Conservation (phyloP, 2,888 invertebrate species). For the Doris montereyensis region DNA sequence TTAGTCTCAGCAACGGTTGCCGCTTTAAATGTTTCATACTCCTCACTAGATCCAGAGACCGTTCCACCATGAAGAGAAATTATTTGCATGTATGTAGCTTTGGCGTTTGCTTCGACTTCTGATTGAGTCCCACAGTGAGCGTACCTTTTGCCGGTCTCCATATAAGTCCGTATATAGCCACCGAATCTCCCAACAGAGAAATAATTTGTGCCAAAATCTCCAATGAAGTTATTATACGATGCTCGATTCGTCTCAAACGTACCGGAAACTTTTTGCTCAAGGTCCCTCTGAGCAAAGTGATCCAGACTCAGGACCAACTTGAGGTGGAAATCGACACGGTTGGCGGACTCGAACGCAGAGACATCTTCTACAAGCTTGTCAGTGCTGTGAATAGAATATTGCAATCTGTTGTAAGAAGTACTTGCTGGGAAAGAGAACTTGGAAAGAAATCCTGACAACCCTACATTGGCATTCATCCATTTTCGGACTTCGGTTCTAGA, state of each 20-base stretch:
- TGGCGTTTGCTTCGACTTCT: constrained; percentile 32
- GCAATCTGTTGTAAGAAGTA: constrained; percentile 33
- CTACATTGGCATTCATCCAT: constrained; percentile 27
- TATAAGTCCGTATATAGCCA: constrained; percentile 31
- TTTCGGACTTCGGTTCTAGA: constrained; percentile 34
- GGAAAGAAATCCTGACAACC: neutral
- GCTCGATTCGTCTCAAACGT: constrained; percentile 26
- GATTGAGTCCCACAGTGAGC: constrained; percentile 23
- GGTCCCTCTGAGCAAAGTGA: constrained; percentile 4
- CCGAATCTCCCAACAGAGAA: constrained; percentile 41
- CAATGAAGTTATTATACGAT: constrained; percentile 34
- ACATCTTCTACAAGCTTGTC: constrained; percentile 38
- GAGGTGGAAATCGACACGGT: constrained; percentile 20
- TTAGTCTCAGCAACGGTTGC: constrained; percentile 15
- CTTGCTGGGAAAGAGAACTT: constrained; percentile 46
- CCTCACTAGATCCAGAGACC: neutral
- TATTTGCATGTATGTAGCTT: constrained; percentile 41
- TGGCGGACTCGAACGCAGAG: constrained; percentile 31
- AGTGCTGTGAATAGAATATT: constrained; percentile 39
- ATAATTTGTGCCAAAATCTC: constrained; percentile 40
- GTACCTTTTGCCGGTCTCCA: constrained; percentile 35
- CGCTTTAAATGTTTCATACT: constrained; percentile 26
- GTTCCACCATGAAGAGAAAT: constrained; percentile 34
- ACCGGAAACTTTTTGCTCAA: constrained; percentile 17
- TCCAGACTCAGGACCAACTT: constrained; percentile 27